Conservation (phyloP, 2,888 invertebrate species). For the Ceriagrion tenellum region DNA sequence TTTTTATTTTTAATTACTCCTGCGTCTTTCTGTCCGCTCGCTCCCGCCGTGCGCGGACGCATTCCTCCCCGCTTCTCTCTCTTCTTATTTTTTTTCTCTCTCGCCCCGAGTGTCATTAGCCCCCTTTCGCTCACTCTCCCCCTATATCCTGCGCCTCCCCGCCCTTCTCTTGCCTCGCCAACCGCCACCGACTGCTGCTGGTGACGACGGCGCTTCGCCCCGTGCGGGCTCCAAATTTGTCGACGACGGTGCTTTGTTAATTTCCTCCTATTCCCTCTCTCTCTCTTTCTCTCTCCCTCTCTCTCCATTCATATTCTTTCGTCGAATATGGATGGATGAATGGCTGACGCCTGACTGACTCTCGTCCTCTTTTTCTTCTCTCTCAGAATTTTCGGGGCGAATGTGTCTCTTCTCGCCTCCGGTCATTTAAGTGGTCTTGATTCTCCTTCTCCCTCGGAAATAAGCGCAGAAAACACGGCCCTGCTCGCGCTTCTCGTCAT, state of each 20-base stretch:
- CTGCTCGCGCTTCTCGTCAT: neutral
- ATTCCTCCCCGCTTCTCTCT: neutral
- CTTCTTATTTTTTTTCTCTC: neutral
- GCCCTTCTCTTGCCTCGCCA: neutral
- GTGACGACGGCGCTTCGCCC: neutral
- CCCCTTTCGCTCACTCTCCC: neutral
- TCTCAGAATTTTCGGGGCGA: neutral
- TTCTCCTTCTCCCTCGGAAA: neutral
- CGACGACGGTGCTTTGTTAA: conserved; percentile 26
- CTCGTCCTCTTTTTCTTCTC: neutral
- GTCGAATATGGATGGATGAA: neutral
- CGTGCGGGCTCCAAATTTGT: conserved; percentile 5
- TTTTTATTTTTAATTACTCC: neutral
- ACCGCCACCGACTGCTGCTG: neutral
- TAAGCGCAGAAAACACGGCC: neutral
- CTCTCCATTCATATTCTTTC: neutral
- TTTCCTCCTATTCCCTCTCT: neutral
- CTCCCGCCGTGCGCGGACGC: conserved; percentile 26
- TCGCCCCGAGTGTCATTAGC: conserved; percentile 18
- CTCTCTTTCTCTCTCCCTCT: neutral
- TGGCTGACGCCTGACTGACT: neutral
- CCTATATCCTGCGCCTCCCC: neutral
- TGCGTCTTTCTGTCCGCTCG: conserved; percentile 14
- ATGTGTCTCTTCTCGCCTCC: neutral
- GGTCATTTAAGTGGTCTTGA: neutral